These are phyloP conservation scores for Panagrolaimus sp. DNA, from an alignment of 1,140 invertebrate genomes.

Conservation along the genomic window DNA sequence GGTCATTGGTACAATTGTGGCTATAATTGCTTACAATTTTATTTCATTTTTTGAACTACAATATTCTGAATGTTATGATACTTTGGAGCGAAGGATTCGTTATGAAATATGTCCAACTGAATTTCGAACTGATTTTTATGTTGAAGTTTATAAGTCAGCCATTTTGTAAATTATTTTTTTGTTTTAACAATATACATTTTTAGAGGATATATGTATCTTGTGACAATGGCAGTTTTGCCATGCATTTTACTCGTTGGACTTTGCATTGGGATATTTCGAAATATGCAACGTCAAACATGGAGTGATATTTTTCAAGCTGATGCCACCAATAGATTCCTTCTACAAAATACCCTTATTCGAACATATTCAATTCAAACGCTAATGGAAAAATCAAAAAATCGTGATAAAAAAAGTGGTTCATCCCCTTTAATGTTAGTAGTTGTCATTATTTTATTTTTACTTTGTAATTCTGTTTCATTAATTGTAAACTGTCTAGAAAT, in stretches of 20 bases:
- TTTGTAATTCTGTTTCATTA: conserved; percentile 43
- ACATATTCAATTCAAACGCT: too few species aligned
- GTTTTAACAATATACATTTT: neutral
- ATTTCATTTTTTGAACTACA: conserved; percentile 8
- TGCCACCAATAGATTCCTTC: conserved; percentile 3
- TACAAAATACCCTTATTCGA: too few species aligned
- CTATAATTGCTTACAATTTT: conserved; percentile 9
- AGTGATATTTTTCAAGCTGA: neutral
- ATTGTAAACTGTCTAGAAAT: conserved; percentile 45
- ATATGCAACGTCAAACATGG: neutral
- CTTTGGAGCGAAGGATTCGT: neutral
- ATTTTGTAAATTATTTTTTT: neutral
- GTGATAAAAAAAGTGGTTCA: neutral
- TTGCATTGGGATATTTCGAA: neutral
- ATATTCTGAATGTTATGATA: conserved; percentile 4
- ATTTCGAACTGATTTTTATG: conserved; percentile 5
- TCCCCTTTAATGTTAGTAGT: conserved; percentile 26
- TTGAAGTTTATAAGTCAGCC: conserved; percentile 6
- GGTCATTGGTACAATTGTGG: neutral
- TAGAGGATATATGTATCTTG: conserved; percentile 5
- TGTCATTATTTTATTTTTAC: conserved; percentile 42
- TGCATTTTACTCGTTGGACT: neutral
- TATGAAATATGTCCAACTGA: conserved; percentile 3
- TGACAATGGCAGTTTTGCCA: conserved; percentile 9
- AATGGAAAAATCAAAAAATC: neutral